These are phyloP conservation scores for Camptogramma bilineatum DNA, from an alignment of 2,888 invertebrate species.

Conservation along the genomic window DNA sequence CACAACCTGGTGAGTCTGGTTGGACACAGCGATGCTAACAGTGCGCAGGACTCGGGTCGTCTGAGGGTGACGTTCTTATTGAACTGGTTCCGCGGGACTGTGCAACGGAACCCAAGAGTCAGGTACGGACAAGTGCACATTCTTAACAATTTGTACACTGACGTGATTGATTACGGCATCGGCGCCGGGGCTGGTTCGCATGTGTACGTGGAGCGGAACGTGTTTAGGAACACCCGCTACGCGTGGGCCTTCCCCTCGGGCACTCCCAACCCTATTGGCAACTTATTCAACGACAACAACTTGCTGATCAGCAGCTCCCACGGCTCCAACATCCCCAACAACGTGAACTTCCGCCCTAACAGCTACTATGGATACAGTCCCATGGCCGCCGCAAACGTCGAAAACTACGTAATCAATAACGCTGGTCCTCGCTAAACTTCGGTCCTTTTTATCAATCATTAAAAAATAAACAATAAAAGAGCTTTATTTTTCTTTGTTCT, in stretches of 20 bases:
- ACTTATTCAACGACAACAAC: slow-evolving; percentile 25
- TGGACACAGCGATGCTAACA: slow-evolving; percentile 32
- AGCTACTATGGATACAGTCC: background rate
- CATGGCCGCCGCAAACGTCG: background rate
- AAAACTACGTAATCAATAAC: slow-evolving; percentile 17
- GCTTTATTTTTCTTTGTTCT: too few species aligned
- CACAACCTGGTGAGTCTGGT: slow-evolving; percentile 35
- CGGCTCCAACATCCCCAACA: slow-evolving; percentile 13
- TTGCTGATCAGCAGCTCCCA: slow-evolving; percentile 22
- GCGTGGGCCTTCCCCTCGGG: slow-evolving; percentile 30
- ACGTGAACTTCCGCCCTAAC: slow-evolving; percentile 6
- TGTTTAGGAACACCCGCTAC: slow-evolving; percentile 30
- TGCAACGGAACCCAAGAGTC: slow-evolving; percentile 38
- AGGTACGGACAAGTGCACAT: slow-evolving; percentile 39
- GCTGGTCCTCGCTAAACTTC: slow-evolving; percentile 22
- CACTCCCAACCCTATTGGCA: slow-evolving; percentile 11
- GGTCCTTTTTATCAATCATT: too few species aligned
- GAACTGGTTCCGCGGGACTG: slow-evolving; percentile 38
- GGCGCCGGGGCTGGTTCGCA: slow-evolving; percentile 29
- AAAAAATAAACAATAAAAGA: too few species aligned
- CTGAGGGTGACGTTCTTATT: slow-evolving; percentile 29
- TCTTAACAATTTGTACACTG: slow-evolving; percentile 40
- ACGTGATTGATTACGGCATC: slow-evolving; percentile 26
- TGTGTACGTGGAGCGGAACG: slow-evolving; percentile 35
- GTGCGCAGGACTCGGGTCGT: slow-evolving; percentile 22